Conservation (phyloP, 1,140 invertebrate species). For the Drosophila micromelanica region DNA sequence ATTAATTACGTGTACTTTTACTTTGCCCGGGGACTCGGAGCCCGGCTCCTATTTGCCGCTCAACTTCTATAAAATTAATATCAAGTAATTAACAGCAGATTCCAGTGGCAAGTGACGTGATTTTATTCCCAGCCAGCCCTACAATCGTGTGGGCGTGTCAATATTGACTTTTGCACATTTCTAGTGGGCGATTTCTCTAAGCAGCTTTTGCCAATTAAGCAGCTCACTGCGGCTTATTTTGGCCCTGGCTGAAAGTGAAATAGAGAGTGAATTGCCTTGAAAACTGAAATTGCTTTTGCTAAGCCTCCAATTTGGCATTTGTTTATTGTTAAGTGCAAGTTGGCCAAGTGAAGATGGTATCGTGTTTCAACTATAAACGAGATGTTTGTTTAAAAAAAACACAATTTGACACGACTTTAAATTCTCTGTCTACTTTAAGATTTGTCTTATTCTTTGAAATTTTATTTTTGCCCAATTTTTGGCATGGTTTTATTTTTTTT, state of each 20-base stretch:
- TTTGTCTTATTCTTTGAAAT: no score
- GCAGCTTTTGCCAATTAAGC: conserved; percentile 77
- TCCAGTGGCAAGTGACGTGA: conserved; percentile 49
- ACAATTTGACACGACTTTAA: no score
- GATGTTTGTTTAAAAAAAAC: no score
- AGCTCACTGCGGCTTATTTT: conserved; percentile 49
- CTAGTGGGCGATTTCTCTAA: conserved; percentile 46
- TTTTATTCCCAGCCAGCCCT: conserved; percentile 42
- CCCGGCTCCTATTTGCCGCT: neutral
- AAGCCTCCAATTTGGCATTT: conserved; percentile 47
- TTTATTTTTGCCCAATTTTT: no score
- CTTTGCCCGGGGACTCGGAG: neutral
- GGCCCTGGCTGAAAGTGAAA: neutral
- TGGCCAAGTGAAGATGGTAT: neutral
- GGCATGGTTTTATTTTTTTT: no score
- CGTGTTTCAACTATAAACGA: no score
- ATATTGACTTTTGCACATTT: conserved; percentile 59
- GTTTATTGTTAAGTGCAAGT: conserved; percentile 34
- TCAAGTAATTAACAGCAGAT: conserved; percentile 77
- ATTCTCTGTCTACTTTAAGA: no score
- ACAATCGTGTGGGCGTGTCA: conserved; percentile 58
- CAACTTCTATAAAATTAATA: conserved; percentile 78
- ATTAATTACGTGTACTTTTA: conserved; percentile 25
- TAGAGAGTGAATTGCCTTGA: conserved; percentile 44
- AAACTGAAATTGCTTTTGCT: conserved; percentile 59